phyloP scores from a whole-genome alignment of 2,797 vertebrate species.

The Halcyon badia region DNA sequence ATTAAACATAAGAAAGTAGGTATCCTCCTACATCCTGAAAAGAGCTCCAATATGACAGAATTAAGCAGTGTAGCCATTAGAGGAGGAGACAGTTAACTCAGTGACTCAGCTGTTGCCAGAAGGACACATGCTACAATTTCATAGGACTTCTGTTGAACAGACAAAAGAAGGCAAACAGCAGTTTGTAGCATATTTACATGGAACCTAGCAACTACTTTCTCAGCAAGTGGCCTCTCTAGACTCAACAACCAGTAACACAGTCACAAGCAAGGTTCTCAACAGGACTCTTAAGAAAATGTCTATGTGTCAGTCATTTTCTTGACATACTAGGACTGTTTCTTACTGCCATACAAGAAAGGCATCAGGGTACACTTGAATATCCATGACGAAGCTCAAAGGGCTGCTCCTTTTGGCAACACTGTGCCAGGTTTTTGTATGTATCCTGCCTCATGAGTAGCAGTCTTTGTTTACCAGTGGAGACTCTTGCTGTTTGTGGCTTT shows the following conservation, averaged over 20 bases:
- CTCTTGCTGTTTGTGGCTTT: neutral
- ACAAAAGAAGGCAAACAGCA: neutral
- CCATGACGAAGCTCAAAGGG: neutral
- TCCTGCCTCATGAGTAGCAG: neutral
- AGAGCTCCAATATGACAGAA: neutral
- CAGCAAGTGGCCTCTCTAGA: neutral
- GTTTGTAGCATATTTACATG: neutral
- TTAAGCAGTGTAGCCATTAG: neutral
- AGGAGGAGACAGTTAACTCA: neutral
- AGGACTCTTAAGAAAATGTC: neutral
- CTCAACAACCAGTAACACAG: neutral
- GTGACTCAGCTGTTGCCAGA: neutral
- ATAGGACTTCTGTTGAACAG: neutral
- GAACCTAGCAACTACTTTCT: neutral
- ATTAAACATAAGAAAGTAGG: neutral
- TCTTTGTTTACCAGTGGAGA: neutral
- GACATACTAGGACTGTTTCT: neutral
- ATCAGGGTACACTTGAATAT: neutral
- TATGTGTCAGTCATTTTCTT: neutral
- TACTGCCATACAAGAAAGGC: neutral
- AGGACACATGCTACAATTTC: neutral
- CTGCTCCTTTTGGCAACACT: neutral
- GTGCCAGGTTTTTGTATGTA: neutral
- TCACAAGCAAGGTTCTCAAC: neutral
- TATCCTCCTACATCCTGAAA: neutral